Percentiles rank a stretch among this genome's conserved stretches.
These are phyloP conservation scores for Drosophila monieri DNA, from an alignment of 2,888 invertebrate species.

Conservation along the genomic window DNA sequence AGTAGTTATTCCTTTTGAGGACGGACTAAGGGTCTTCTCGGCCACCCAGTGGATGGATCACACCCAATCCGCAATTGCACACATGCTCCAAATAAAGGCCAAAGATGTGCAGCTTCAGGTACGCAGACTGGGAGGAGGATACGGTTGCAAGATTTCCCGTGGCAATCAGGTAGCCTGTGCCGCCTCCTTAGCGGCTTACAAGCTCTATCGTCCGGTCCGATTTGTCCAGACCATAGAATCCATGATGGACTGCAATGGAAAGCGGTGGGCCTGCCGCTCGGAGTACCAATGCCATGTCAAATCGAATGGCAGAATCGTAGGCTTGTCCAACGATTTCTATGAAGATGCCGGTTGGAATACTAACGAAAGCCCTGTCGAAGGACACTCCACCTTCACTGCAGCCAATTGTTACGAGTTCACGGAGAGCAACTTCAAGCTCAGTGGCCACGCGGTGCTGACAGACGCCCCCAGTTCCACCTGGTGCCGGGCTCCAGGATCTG, in stretches of 20 bases:
- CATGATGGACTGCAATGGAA: conserved; percentile 89
- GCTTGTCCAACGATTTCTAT: conserved; percentile 86
- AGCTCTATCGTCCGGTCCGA: conserved; percentile 87
- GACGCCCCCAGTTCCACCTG: conserved; percentile 89
- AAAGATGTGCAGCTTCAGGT: conserved; percentile 87
- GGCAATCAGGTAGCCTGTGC: conserved; percentile 86
- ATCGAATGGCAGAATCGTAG: conserved; percentile 88
- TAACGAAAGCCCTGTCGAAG: conserved; percentile 85
- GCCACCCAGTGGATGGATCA: conserved; percentile 88
- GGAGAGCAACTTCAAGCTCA: conserved; percentile 87
- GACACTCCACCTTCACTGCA: conserved; percentile 72
- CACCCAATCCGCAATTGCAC: conserved; percentile 86
- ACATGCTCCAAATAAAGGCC: conserved; percentile 86
- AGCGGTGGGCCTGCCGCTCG: conserved; percentile 86
- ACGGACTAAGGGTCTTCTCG: conserved; percentile 88
- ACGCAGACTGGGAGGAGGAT: conserved; percentile 91
- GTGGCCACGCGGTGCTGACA: conserved; percentile 87
- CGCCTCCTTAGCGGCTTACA: conserved; percentile 88
- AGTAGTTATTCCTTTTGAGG: conserved; percentile 88
- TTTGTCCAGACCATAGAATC: conserved; percentile 89
- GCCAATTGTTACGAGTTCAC: conserved; percentile 87
- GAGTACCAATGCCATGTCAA: conserved; percentile 88
- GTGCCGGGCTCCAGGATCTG: conserved; percentile 87
- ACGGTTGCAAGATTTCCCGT: conserved; percentile 90
- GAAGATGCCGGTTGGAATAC: conserved; percentile 85